phyloP scores from a whole-genome alignment of 2,113 vertebrate genomes.

The Hippocampus zosterae region DNA sequence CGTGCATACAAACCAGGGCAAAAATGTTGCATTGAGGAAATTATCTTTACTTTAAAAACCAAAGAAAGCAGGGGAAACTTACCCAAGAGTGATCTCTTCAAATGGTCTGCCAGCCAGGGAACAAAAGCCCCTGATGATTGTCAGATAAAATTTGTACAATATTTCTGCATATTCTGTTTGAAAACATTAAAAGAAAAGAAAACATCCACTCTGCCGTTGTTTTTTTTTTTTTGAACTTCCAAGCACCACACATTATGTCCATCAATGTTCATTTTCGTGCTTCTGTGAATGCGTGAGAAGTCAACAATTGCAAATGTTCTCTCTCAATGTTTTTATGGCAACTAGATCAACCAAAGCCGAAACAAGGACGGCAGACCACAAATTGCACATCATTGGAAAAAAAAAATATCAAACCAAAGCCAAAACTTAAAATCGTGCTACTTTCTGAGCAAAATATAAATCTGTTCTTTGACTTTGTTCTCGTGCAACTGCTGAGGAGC shows the following conservation, averaged over 20 bases:
- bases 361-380: neutral
- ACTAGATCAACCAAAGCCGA: neutral
- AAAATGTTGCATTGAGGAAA: constrained; percentile 58
- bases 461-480: neutral
- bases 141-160: constrained; percentile 61
- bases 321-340: neutral
- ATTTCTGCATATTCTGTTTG: constrained; percentile 62
- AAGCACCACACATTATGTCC: constrained; percentile 33
- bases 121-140: constrained; percentile 68
- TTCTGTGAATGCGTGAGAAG: constrained; percentile 19
- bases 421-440: constrained; percentile 1
- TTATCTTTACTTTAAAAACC: constrained; percentile 69
- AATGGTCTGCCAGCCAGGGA: constrained; percentile 50
- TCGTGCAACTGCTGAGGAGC: neutral
- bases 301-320: neutral
- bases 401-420: neutral
- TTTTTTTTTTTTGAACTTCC: constrained; percentile 26
- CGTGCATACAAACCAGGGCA: constrained; percentile 24
- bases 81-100: constrained; percentile 49
- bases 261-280: constrained; percentile 42
- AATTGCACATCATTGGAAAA: constrained; percentile 1
- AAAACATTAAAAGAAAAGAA: constrained; percentile 30
- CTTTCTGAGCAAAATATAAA: constrained; percentile 1
- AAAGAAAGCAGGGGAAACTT: constrained; percentile 49
- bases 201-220: constrained; percentile 25